A percentile compares a stretch with the other conserved stretches of the same genome.
phyloP scores from a whole-genome alignment of 1,140 invertebrate species.

The Procambarus clarkii region DNA sequence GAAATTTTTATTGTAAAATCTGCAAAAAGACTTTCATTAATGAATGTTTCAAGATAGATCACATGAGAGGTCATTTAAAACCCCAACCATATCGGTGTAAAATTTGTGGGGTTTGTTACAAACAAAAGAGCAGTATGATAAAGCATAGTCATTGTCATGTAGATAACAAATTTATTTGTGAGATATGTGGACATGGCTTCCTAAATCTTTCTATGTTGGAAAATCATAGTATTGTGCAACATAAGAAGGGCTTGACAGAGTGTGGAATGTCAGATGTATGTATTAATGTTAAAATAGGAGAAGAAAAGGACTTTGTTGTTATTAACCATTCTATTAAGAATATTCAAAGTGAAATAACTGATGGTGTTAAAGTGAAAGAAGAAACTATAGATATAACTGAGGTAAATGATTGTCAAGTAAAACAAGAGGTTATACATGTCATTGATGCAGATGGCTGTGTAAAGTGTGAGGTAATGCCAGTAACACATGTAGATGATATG shows the following conservation, averaged over 20 bases:
- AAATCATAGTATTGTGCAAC: not conserved
- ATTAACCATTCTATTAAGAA: constrained; percentile 31
- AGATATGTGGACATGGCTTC: constrained; percentile 30
- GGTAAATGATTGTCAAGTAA: not conserved
- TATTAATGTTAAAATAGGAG: constrained; percentile 52
- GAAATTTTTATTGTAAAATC: constrained; percentile 49
- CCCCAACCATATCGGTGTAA: constrained; percentile 2
- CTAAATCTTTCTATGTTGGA: not conserved
- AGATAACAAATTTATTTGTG: constrained; percentile 24
- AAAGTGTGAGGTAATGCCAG: constrained; percentile 23
- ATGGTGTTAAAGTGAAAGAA: not conserved
- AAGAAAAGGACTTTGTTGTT: constrained; percentile 46
- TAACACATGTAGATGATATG: constrained; percentile 1
- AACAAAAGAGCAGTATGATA: constrained; percentile 20
- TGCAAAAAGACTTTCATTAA: constrained; percentile 58
- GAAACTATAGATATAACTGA: not conserved
- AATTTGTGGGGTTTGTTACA: constrained; percentile 40
- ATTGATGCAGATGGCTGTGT: constrained; percentile 19
- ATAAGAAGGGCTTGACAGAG: not conserved
- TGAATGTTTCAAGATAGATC: constrained; percentile 54
- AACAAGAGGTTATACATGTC: constrained; percentile 29
- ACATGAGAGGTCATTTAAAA: constrained; percentile 30
- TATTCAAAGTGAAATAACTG: not conserved
- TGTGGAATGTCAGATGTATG: constrained; percentile 23
- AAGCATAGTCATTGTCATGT: constrained; percentile 26